A percentile compares a stretch with the other conserved stretches of the same genome.
Conservation (phyloP, 1,140 invertebrate genomes). For the Nasonia longicornis region DNA sequence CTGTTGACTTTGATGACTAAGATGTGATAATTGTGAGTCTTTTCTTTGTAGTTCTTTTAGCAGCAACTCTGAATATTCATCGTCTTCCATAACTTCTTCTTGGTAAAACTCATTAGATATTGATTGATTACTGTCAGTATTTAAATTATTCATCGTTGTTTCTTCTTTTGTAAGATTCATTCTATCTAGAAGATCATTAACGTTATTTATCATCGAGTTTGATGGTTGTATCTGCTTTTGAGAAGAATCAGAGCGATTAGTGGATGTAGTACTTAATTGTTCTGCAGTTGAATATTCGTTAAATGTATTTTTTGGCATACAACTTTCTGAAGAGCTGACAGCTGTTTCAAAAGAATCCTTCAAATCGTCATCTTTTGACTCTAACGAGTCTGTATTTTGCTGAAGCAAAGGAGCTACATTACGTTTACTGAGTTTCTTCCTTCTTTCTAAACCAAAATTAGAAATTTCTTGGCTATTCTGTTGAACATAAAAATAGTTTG, state of each 20-base stretch:
- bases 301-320: not conserved
- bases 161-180: conserved; percentile 12
- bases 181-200: conserved; percentile 53
- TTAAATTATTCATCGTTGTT: conserved; percentile 31
- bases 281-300: not conserved
- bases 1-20: conserved; percentile 57
- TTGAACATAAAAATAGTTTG: not conserved
- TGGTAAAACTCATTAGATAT: not conserved
- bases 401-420: conserved; percentile 62
- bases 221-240: not conserved
- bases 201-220: not conserved
- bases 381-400: conserved; percentile 71
- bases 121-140: not conserved
- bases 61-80: conserved; percentile 61
- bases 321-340: conserved; percentile 69
- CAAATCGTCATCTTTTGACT: conserved; percentile 71
- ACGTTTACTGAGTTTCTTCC: conserved; percentile 59
- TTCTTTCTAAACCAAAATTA: not conserved
- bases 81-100: conserved; percentile 52
- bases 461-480: not conserved
- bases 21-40: conserved; percentile 63
- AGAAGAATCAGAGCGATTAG: not conserved
- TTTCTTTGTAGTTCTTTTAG: conserved; percentile 59
- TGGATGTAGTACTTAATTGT: not conserved
- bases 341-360: conserved; percentile 72